Conservation (phyloP, 1,140 invertebrate species). For the Pseudomyrmex dendroicus region DNA sequence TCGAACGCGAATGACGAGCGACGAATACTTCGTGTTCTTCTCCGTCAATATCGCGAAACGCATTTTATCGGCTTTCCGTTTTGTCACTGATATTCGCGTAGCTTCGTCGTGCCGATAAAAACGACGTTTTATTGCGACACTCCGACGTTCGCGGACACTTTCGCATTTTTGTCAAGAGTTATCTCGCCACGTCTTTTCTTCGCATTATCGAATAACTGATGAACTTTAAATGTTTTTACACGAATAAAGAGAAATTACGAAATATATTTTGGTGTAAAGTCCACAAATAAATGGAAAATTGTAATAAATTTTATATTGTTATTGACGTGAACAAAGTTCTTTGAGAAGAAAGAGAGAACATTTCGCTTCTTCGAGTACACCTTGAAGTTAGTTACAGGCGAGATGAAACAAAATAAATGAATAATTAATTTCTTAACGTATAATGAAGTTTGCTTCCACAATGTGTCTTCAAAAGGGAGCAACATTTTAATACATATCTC, state of each 20-base stretch:
- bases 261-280: background rate
- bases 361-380: background rate
- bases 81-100: background rate
- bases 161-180: background rate
- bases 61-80: conserved; percentile 30
- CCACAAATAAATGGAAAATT: background rate
- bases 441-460: conserved; percentile 3
- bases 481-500: background rate
- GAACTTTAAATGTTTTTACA: background rate
- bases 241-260: background rate
- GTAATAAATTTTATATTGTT: background rate
- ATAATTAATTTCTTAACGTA: background rate
- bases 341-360: background rate
- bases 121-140: conserved; percentile 26
- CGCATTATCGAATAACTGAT: background rate
- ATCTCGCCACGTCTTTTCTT: background rate
- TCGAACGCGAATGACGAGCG: conserved; percentile 11
- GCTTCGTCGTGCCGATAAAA: conserved; percentile 16
- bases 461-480: background rate
- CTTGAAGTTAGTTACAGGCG: background rate
- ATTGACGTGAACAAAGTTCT: background rate
- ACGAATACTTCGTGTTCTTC: background rate
- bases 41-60: conserved; percentile 29
- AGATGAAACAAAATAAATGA: no score
- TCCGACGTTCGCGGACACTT: background rate